Conservation (phyloP, 2,113 vertebrate species). For the Chamaetylas fuelleborni region DNA sequence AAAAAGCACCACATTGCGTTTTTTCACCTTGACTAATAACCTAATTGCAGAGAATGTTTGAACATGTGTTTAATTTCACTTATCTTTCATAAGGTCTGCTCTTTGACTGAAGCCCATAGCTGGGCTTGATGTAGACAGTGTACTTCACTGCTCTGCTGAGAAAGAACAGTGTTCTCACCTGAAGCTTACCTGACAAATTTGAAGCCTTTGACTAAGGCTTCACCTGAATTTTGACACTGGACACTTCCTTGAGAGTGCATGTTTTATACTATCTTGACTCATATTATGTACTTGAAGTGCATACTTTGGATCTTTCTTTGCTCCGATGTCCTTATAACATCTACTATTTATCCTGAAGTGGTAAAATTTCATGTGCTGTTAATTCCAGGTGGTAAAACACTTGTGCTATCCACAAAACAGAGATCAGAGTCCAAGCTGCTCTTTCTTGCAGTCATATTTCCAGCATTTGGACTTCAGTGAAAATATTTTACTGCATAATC, state of each 20-base stretch:
- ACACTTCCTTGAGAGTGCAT: not conserved
- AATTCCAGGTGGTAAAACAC: not conserved
- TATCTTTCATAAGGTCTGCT: not conserved
- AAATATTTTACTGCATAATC: not conserved
- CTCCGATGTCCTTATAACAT: not conserved
- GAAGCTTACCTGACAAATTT: not conserved
- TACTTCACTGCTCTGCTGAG: not conserved
- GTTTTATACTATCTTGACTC: not conserved
- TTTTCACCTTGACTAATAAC: not conserved
- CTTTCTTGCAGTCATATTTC: not conserved
- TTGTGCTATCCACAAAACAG: not conserved
- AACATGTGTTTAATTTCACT: not conserved
- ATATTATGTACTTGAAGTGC: not conserved
- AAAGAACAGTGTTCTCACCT: not conserved
- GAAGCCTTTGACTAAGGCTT: not conserved
- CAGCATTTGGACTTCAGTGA: not conserved
- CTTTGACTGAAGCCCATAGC: not conserved
- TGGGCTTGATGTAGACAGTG: not conserved
- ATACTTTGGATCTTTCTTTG: not conserved
- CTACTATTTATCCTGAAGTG: not conserved
- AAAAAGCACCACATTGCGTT: fast-evolving
- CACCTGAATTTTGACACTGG: not conserved
- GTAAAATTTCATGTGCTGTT: not conserved
- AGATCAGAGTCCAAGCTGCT: not conserved
- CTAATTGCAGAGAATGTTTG: not conserved